These are phyloP conservation scores for Panopea generosa DNA, from an alignment of 2,888 invertebrate species.

Conservation along the genomic window DNA sequence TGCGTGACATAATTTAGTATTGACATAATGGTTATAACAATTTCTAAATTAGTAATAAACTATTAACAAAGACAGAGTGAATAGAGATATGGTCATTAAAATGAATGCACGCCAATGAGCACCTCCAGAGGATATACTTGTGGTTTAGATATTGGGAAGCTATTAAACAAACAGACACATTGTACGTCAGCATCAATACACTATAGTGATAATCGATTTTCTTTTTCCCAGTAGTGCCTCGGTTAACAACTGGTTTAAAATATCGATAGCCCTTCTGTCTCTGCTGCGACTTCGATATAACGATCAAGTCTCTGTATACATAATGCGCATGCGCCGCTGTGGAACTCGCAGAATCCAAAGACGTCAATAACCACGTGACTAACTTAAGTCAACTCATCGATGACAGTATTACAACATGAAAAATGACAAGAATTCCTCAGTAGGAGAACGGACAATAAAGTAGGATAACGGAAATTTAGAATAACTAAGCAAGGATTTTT, in stretches of 20 bases:
- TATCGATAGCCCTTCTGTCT: constrained; percentile 44
- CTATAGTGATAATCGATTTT: constrained; percentile 44
- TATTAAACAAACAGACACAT: no score
- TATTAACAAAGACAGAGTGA: no score
- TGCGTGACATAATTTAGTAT: no score
- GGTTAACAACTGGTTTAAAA: constrained; percentile 34
- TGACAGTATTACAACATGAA: constrained; percentile 43
- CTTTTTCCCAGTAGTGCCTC: constrained; percentile 36
- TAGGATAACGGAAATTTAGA: background rate
- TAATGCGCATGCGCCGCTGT: constrained; percentile 52
- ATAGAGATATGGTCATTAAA: no score
- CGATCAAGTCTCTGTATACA: background rate
- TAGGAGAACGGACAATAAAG: constrained; percentile 5
- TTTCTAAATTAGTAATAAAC: no score
- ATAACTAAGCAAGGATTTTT: background rate
- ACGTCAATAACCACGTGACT: constrained; percentile 65
- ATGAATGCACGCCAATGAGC: no score
- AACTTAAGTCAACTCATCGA: constrained; percentile 43
- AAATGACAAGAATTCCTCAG: constrained; percentile 37
- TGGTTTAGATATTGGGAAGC: no score
- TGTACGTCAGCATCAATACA: constrained; percentile 18
- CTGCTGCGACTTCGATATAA: background rate
- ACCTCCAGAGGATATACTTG: no score
- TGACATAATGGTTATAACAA: no score
- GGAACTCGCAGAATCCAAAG: constrained; percentile 54